Evolutionary conservation across 2,113 vertebrate genomes (phyloP), one percentile per base, ranked within the genome.

Genomic region (Amphiprion percula): DNA sequence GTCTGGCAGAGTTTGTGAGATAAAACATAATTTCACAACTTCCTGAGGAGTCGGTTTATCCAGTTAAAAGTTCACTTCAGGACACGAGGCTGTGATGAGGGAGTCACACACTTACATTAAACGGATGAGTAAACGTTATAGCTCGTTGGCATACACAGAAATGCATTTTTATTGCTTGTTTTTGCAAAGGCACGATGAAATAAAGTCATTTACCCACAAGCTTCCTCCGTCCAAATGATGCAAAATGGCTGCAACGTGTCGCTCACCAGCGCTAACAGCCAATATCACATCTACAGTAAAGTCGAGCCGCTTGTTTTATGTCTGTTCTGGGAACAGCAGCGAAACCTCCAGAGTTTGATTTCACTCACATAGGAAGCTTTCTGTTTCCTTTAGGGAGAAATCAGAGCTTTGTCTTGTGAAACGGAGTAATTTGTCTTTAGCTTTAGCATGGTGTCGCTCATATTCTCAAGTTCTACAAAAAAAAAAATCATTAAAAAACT

Each of bases 221-320:
- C 21, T 11, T 56, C 23, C 49, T 50, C 68, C 67, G 54, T 28
- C 44, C 41, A 26, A 62, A 74, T 71, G 60, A 75, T 80, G 64
- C 47, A 53, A 67, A 82, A 75, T 33, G 72, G 55, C 64, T 79
- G 75, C 78, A 62, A 56, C 83, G 44, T 5, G 2, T 59, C 30
- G 26, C 62, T 67, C 41, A 23, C 47, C 33, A 26, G 37, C 69
- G 21, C 28, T 74, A 61, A 83, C 28, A 67, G 73, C 68, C 28
- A n/a, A 5, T 24, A 53, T 74, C 68, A 55, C 28, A 26, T 77
- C 64, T 41, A 37, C 54, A 26, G 50, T 19, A 52, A 50, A 70
- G 67, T 54, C 2, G 4, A 50, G 21, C 50, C 70, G 65, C 53
- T 73, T 69, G 59, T 77, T 85, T 80, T 74, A 82, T 85, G 4